Evolutionary conservation across 1,140 invertebrate genomes (phyloP).

Genomic region (Oreohelix idahoensis): DNA sequence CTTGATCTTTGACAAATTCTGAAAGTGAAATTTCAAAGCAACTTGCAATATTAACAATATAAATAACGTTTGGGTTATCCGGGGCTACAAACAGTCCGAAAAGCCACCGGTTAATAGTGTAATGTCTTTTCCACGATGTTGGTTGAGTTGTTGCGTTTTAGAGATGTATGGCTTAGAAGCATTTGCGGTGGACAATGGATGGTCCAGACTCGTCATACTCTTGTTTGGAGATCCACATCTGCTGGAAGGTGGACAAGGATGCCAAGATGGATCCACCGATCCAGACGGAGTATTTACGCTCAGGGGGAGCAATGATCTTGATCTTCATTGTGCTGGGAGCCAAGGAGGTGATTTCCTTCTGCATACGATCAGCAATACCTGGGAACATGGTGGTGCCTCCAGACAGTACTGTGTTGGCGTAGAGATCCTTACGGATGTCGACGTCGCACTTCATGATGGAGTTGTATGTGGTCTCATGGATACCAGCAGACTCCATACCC

Average conservation of each 20-base stretch:
- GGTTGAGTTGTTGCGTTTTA: no score
- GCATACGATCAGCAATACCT: constrained; percentile 79
- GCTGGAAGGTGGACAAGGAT: constrained; percentile 74
- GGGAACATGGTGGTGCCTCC: constrained; percentile 85
- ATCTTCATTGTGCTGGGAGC: constrained; percentile 78
- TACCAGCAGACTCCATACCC: constrained; percentile 73
- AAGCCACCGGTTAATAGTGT: no score
- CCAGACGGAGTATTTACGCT: constrained; percentile 74
- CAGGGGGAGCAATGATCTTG: constrained; percentile 78
- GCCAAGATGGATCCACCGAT: constrained; percentile 76
- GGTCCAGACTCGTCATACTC: constrained; percentile 90
- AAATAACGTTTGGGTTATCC: neutral
- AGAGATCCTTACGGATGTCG: constrained; percentile 91
- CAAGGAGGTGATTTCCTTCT: constrained; percentile 69
- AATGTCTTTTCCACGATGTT: no score
- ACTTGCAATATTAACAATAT: neutral
- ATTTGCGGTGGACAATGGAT: constrained; percentile 95
- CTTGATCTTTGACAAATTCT: neutral
- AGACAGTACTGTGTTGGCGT: constrained; percentile 93
- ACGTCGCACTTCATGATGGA: constrained; percentile 83
- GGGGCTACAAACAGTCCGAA: neutral
- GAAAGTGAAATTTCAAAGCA: neutral
- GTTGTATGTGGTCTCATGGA: constrained; percentile 86
- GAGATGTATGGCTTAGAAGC: constrained; percentile 82
- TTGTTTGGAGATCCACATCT: constrained; percentile 74